Base-by-base conservation (phyloP, 2,888 invertebrate species). In the Hyppa rectilinea region DNA sequence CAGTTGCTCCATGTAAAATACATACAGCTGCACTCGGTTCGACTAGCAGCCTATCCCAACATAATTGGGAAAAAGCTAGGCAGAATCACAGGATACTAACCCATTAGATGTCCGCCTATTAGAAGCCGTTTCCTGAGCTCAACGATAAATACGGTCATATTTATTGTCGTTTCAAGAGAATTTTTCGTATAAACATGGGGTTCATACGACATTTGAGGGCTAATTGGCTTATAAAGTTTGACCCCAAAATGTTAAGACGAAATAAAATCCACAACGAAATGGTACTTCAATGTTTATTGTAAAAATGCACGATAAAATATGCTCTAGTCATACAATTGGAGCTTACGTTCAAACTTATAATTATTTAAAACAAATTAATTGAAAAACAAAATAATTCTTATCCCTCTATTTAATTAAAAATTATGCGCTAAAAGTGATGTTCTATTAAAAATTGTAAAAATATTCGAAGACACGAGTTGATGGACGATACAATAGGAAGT, bases 361-460 rank as follows among this genome's bases (percentile, higher is more conserved):
- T 66, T 65, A 82, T 50, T 81, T 61, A 69, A 70, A 77, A 75
- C 64, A 68, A 68, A 83, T 56, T 76, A 60, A 61, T 70, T 70
- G 17, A 71, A 59, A 64, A 78, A 70, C 61, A 72, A 81, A 81
- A 79, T 67, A 65, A 72, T 50, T 59, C 43, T 60, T 78, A 72
- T 58, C 6, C 43, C n/a, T 40, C 62, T 63, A 58, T 36, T 58
- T 66, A 71, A 53, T 61, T 31, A 61, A 60, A 73, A 75, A 82
- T 71, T 82, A 81, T 83, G 81, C 83, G 50, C 81, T 84, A 83
- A 53, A 77, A 71, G 76, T 80, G 64, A 70, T 79, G 59, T 63
- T 63, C 34, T 50, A 29, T 23, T 78, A 66, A 64, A 79, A 62
- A 56, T 29, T 55, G 36, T 60, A 79, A 74, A 82, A 61, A 53